Evolutionary conservation across 2,888 invertebrate genomes (phyloP), one percentile per base, ranked within the genome.

Genomic region (Spodoptera littoralis): DNA sequence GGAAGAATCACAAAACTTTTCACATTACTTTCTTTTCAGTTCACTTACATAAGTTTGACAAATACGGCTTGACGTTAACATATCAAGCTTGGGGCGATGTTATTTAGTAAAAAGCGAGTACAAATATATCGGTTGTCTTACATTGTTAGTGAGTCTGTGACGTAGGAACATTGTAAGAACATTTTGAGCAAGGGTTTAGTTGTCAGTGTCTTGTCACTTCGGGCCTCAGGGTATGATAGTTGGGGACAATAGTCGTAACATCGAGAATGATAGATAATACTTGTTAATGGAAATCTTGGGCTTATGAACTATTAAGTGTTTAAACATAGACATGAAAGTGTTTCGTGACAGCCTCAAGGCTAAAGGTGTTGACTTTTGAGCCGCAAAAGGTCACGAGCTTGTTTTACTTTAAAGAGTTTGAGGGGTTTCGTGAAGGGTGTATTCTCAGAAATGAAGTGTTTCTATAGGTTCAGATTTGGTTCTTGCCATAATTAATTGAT

Each of bases 131-230:
- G 70, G 71, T 73, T 80, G 83, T 85, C 76, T 81, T 75, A 80
- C 83, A 84, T 80, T 88, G 89, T 86, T 84, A 84, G 87, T 87
- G 85, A 86, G 81, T 77, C 79, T 80, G 81, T 77, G 73, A 69
- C 59, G 58, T 11, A 70, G 69, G 65, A 48, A 70, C 50, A 74
- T 69, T 73, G 66, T 73, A 49, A 42, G 22, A 55, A 64, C 73
- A 65, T 57, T 72, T 52, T 76, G 73, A 72, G 77, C 73, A 82
- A 84, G 86, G 88, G 85, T 84, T 81, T 80, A 75, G 82, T 74
- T 81, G 88, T 86, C 89, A 88, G 78, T 81, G 76, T 74, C 84
- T 83, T 87, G 88, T 88, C 88, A 88, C 74, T 76, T 77, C 73
- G 68, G 61, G 82, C 89, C 85, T 52, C 65, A 63, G 87, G 89